phyloP scores from a whole-genome alignment of 2,797 vertebrate genomes.

The Anisognathus igniventris region DNA sequence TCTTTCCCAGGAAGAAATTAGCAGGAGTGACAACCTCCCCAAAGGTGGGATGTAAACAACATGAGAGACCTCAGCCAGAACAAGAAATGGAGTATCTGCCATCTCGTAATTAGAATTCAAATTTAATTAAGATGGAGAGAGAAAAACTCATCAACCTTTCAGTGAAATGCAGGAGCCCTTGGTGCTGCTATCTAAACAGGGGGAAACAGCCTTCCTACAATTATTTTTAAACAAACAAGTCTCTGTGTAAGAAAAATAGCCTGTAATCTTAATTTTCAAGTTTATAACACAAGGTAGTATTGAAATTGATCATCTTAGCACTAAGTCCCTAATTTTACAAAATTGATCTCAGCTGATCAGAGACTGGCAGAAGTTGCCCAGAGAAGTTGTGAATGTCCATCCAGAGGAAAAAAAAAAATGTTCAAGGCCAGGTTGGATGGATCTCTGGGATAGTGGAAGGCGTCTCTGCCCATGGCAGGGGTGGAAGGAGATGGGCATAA shows the following conservation, averaged over 20 bases:
- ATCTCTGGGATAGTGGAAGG: neutral
- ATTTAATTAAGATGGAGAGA: slow-evolving; percentile 35
- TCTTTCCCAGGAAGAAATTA: neutral
- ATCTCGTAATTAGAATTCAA: neutral
- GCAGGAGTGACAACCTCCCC: neutral
- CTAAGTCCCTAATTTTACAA: neutral
- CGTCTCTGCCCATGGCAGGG: neutral
- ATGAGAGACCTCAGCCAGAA: neutral
- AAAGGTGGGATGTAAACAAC: slow-evolving; percentile 1
- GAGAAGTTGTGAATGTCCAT: neutral
- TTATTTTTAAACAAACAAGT: neutral
- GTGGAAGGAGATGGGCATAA: neutral
- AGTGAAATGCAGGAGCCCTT: neutral
- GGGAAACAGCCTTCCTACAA: neutral
- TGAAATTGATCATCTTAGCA: neutral
- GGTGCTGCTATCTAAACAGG: neutral
- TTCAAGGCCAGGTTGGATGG: neutral
- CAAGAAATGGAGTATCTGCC: slow-evolving; percentile 4
- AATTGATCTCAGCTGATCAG: neutral
- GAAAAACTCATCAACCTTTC: neutral
- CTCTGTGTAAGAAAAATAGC: neutral
- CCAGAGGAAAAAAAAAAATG: neutral
- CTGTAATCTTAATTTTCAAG: neutral
- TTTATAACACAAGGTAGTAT: neutral
- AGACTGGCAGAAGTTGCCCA: neutral